Percentiles rank a stretch among this genome's conserved stretches.
phyloP scores from a whole-genome alignment of 1,140 invertebrate genomes.

The Bacillus rossius region DNA sequence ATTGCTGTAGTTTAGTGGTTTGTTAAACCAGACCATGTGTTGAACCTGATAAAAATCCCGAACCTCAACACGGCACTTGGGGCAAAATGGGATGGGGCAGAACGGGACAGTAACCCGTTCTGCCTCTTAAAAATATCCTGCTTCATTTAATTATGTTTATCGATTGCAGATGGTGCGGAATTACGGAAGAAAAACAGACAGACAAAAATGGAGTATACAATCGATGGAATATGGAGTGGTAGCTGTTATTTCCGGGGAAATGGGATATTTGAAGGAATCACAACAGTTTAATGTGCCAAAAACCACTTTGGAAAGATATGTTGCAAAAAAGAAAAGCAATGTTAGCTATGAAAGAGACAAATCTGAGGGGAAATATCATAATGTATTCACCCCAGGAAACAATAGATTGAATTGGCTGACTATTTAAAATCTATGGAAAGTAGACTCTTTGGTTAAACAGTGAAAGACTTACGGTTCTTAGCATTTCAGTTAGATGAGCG shows the following conservation, averaged over 20 bases:
- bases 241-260: constrained; percentile 44
- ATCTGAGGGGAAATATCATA: too few species aligned
- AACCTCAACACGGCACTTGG: too few species aligned
- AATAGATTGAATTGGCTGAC: too few species aligned
- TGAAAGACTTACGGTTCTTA: constrained; percentile 19
- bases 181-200: constrained; percentile 46
- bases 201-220: constrained; percentile 45
- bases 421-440: constrained; percentile 16
- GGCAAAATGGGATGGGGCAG: too few species aligned
- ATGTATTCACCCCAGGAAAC: too few species aligned
- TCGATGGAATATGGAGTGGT: constrained; percentile 43
- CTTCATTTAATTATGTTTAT: too few species aligned
- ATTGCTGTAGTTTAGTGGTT: too few species aligned
- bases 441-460: constrained; percentile 22
- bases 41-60: too few species aligned
- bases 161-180: constrained; percentile 27
- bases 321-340: constrained; percentile 14
- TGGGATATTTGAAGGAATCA: constrained; percentile 43
- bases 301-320: constrained; percentile 26
- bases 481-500: constrained; percentile 28
- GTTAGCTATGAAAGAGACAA: too few species aligned
- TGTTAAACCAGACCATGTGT: too few species aligned
- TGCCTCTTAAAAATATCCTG: too few species aligned
- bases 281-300: constrained; percentile 22
- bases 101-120: too few species aligned